Evolutionary conservation across 2,113 vertebrate genomes (phyloP), one percentile per base, ranked within the genome.

Genomic region (Gasterosteus nipponicus): DNA sequence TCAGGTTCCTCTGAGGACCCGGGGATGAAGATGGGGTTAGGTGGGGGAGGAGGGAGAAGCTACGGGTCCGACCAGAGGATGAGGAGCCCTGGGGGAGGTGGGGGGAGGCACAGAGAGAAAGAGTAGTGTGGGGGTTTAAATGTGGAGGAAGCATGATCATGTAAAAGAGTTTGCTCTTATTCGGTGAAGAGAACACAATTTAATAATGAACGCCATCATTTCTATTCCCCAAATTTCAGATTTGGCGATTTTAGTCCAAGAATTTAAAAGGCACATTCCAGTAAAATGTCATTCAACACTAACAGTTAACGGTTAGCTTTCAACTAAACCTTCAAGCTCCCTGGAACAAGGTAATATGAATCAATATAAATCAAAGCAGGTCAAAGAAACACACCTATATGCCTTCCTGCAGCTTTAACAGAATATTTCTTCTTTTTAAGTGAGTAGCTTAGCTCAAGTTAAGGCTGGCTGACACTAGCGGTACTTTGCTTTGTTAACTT

Each of bases 31-130:
- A 95, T 80, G 93, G 91, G 49, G 94, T 94, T 71, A 96, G 94
- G 86, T 95, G 92, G 0, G 96, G 96, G 73, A 97, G 95, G 88
- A 98, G 94, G 85, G 96, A 97, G 89, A 96, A 95, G 84, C 96
- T 96, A 91, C 96, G 96, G 84, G 95, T 96, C 88, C 96, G 94
- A 16, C 95, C 95, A 46, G 95, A 95, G 73, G 95, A 95, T 64
- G 95, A 93, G 81, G 94, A 88, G 67, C 78, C 94, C 97, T 98
- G 93, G 58, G 22, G 22, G 53, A 92, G 53, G 22, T 3, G 33
- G 26, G 49, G 70, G 16, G 46, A 11, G n/a, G 67, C 42, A 74
- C 54, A 80, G 8, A 14, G 53, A 54, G 44, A 53, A 15, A 60
- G 82, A 67, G 65, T 60, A 44, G 69, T 51, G 58, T 35, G 74